phyloP scores from a whole-genome alignment of 2,797 vertebrate genomes.

The Nannoperca australis region DNA sequence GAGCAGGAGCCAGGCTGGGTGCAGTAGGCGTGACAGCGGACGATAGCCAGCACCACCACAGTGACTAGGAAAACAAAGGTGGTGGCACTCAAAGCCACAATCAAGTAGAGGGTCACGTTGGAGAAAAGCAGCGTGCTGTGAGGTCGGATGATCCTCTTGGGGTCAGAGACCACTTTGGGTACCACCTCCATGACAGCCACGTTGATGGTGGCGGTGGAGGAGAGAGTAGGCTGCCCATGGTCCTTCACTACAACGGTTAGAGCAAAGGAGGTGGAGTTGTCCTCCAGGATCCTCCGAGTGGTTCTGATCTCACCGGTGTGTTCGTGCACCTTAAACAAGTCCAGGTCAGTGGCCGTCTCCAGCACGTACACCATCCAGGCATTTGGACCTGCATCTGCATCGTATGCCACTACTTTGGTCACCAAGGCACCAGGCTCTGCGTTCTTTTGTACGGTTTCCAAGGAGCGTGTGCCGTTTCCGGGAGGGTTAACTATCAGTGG shows the following conservation, averaged over 20 bases:
- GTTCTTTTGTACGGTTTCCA: conserved; percentile 93
- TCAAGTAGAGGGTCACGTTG: conserved; percentile 95
- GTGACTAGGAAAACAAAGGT: conserved; percentile 97
- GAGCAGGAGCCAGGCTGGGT: conserved; percentile 90
- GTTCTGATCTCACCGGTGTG: conserved; percentile 96
- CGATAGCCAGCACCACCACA: conserved; percentile 91
- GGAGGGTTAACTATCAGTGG: conserved; percentile 94
- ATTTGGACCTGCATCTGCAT: conserved; percentile 95
- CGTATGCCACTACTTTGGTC: conserved; percentile 96
- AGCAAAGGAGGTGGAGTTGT: conserved; percentile 90
- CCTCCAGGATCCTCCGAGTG: conserved; percentile 92
- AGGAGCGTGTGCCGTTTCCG: conserved; percentile 89
- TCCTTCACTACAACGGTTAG: conserved; percentile 93
- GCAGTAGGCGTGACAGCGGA: conserved; percentile 92
- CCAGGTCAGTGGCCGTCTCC: conserved; percentile 90
- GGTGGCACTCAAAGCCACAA: conserved; percentile 93
- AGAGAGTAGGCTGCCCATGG: conserved; percentile 91
- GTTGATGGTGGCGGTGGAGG: conserved; percentile 92
- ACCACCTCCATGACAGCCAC: conserved; percentile 94
- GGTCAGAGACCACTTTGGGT: conserved; percentile 91
- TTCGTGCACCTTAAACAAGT: conserved; percentile 94
- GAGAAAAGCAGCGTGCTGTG: conserved; percentile 88
- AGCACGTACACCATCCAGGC: conserved; percentile 94
- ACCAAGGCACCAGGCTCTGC: conserved; percentile 93
- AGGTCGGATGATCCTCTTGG: conserved; percentile 88